Evolutionary conservation across 1,140 invertebrate genomes (phyloP).

Genomic region (fruit fly (Drosophila melanogaster)): DNA sequence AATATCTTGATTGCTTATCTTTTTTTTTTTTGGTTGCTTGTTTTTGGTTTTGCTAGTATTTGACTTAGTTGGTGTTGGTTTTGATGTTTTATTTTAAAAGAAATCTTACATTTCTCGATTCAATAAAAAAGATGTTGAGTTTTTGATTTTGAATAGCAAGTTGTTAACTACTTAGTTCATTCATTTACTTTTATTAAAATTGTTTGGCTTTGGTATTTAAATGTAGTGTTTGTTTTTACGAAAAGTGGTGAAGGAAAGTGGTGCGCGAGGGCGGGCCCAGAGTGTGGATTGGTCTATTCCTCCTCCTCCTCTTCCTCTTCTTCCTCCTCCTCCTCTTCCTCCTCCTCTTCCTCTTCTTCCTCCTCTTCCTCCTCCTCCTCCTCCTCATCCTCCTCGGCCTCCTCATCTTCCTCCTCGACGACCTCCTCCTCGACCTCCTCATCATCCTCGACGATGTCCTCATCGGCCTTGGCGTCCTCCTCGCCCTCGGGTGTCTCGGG

Average conservation of each 20-base stretch:
- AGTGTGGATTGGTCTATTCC: conserved; percentile 85
- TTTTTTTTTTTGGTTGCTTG: conserved; percentile 30
- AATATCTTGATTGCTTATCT: conserved; percentile 59
- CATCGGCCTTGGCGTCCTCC: conserved; percentile 92
- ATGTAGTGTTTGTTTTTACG: conserved; percentile 76
- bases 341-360: conserved; percentile 88
- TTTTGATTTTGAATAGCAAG: conserved; percentile 43
- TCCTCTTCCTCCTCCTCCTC: conserved; percentile 91
- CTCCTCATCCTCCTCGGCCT: conserved; percentile 89
- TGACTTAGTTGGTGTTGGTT: conserved; percentile 56
- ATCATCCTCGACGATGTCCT: conserved; percentile 89
- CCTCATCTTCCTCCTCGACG: conserved; percentile 90
- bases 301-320: conserved; percentile 88
- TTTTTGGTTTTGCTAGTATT: conserved; percentile 32
- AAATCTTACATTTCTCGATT: conserved; percentile 75
- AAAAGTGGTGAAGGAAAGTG: conserved; percentile 63
- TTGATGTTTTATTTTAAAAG: conserved; percentile 78
- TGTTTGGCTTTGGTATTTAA: conserved; percentile 78
- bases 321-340: conserved; percentile 87
- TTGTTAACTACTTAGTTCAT: conserved; percentile 81
- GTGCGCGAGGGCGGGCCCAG: conserved; percentile 16
- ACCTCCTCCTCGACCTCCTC: conserved; percentile 90
- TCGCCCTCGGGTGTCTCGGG: conserved; percentile 94
- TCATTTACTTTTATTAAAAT: conserved; percentile 83
- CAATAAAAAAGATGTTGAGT: conserved; percentile 66